phyloP scores from a whole-genome alignment of 1,140 invertebrate species.

The Aphelinus certus region DNA sequence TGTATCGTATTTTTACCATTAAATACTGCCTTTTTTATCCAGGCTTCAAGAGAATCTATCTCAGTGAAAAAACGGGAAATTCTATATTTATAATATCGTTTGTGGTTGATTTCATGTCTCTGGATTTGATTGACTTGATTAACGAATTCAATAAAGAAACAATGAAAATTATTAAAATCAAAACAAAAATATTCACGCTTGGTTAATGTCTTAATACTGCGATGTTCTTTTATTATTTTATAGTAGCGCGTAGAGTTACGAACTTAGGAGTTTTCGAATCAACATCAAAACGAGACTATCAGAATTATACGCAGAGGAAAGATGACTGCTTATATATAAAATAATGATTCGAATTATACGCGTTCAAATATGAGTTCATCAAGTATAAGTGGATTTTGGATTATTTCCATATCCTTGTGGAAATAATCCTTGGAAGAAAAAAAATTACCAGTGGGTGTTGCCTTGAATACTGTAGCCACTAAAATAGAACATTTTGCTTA shows the following conservation, averaged over 20 bases:
- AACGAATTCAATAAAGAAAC: too few relatives aligned
- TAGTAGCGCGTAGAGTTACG: background rate
- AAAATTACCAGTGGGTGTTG: background rate
- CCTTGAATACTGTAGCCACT: too few relatives aligned
- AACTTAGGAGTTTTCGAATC: background rate
- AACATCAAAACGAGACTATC: conserved; percentile 4
- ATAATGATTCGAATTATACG: too few relatives aligned
- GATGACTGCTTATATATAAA: conserved; percentile 11
- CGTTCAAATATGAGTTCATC: too few relatives aligned
- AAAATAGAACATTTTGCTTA: background rate
- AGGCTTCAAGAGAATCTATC: background rate
- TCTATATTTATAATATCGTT: background rate
- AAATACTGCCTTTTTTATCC: background rate
- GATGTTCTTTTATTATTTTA: background rate
- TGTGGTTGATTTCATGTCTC: too few relatives aligned
- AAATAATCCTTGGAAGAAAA: background rate
- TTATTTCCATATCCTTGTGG: too few relatives aligned
- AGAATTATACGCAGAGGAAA: conserved; percentile 1
- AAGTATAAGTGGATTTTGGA: too few relatives aligned
- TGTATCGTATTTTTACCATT: background rate
- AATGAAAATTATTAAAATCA: background rate
- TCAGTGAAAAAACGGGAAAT: background rate
- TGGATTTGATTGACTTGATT: too few relatives aligned
- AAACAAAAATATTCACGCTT: background rate
- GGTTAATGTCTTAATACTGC: conserved; percentile 22